Conservation (phyloP, 1,140 invertebrate species). For the Drosophila lini region DNA sequence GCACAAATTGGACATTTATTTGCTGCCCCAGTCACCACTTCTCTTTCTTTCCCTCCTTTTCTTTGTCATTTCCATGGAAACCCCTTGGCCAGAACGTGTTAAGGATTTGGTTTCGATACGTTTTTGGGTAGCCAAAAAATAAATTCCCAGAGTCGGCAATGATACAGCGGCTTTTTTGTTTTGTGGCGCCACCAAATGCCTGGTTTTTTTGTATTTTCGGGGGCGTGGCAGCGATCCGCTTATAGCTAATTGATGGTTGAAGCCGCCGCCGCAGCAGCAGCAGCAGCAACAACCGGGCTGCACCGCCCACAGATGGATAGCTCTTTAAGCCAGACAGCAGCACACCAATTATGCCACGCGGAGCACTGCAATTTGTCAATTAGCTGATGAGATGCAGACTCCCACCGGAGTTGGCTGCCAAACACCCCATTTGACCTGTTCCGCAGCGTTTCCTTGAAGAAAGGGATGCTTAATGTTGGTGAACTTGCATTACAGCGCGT, state of each 20-base stretch:
- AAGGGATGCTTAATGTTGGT: neutral
- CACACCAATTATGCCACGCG: constrained; percentile 76
- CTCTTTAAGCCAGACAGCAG: constrained; percentile 48
- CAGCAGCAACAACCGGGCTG: constrained; percentile 2
- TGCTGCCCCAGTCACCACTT: constrained; percentile 59
- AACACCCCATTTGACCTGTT: constrained; percentile 10
- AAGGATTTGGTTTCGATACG: constrained; percentile 71
- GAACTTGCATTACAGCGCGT: neutral
- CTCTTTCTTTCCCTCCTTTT: constrained; percentile 12
- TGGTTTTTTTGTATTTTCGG: constrained; percentile 17
- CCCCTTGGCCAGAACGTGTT: constrained; percentile 73
- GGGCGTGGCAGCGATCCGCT: constrained; percentile 60
- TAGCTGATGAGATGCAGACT: constrained; percentile 63
- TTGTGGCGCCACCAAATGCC: constrained; percentile 57
- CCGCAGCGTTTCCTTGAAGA: constrained; percentile 12
- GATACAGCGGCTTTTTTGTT: constrained; percentile 59
- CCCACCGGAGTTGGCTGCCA: constrained; percentile 31
- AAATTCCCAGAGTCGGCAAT: constrained; percentile 44
- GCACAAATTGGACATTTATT: constrained; percentile 82
- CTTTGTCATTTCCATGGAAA: constrained; percentile 52
- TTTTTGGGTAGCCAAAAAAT: constrained; percentile 34
- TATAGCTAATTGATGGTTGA: constrained; percentile 76
- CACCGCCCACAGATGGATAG: constrained; percentile 51
- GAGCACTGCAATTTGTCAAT: constrained; percentile 75
- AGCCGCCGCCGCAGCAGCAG: neutral